Evolutionary conservation across 2,113 vertebrate genomes (phyloP), one percentile per base, ranked within the genome.

Genomic region (Xiphophorus couchianus): DNA sequence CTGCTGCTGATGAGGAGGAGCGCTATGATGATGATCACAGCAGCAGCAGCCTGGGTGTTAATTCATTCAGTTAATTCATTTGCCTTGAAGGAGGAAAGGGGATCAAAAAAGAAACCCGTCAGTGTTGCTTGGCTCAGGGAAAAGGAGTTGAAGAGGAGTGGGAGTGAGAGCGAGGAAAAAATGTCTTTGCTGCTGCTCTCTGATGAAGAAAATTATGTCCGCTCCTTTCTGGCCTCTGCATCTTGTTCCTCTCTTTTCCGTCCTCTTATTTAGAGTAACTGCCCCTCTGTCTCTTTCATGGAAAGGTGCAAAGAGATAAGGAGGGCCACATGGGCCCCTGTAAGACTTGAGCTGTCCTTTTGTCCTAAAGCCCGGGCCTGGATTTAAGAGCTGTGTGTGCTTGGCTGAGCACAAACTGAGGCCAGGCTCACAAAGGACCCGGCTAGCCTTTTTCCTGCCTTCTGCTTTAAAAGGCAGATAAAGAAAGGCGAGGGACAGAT

Each of bases 331-430:
- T 85, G 86, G 85, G 80, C 88, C 79, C 83, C 89, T 86, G 75
- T 80, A 83, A 80, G 91, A 78, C 76, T 74, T 37, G 75, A 87
- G 87, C 87, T 78, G 82, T 89, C 86, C 82, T 80, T 91, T 93
- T 93, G 88, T 94, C 81, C 81, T 69, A 72, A 77, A 87, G 67
- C 88, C 80, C 25, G 69, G 80, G 82, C 70, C 74, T 90, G 90
- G 88, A 88, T 91, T 90, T 92, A 86, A 87, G 91, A 81, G 89
- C 83, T 73, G 76, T 87, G 78, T 91, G 78, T 76, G 91, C 92
- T 91, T 90, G 86, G 83, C 76, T 89, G 89, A 93, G 77, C 91
- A 91, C 86, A 80, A 84, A 94, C 90, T 90, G 85, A 90, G 86
- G 82, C 76, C 64, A 10, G 68, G 63, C 66, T 69, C 88, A 90